Evolutionary conservation across 1,140 invertebrate genomes (phyloP), one percentile per base, ranked within the genome.

Genomic region (Ostrea denselamellosa): DNA sequence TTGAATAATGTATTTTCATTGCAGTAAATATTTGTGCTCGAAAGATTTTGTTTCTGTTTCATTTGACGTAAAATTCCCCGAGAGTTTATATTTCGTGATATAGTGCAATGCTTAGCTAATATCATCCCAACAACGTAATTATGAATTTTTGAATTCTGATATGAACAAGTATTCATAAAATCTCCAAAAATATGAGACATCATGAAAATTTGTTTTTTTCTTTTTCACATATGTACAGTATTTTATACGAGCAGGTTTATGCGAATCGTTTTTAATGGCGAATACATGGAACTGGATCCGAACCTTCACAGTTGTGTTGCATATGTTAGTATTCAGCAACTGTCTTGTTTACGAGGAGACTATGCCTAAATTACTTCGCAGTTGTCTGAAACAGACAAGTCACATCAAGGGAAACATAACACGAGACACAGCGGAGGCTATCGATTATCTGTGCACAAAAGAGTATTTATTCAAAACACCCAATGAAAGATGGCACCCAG

Each of bases 401-500:
- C 68, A 77, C 28, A 25, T 12, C 8, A 77, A 77, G 25, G 68
- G 68, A 8, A 77, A 77, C 25, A 14, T 77, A 2, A 77, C 25
- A 3, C 5, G 68, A 34, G 68, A 77, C 68, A 77, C 68, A 8
- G 68, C 68, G 12, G 68, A 77, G 2, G 22, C 68, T 14, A 77
- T 77, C 25, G 22, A 77, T 53, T 83, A 83, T 44, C 14, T 83
- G 51, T 83, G 82, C 25, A 83, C 52, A 8, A 83, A 83, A n/a
- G 22, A 83, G 52, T 83, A 83, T 54, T 4, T 83, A 8, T 53
- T 83, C 7, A 83, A 54, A 25, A 83, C 82, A 22, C 52, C 82
- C 44, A n/a, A 83, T 4, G 44, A 83, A 54, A 83, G 82, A 83
- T 83, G 82, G 82, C 44, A 52, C 8, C 82, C 82, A 52, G 44